phyloP scores from a whole-genome alignment of 1,140 invertebrate species.

The Panagrolaimus sp. region DNA sequence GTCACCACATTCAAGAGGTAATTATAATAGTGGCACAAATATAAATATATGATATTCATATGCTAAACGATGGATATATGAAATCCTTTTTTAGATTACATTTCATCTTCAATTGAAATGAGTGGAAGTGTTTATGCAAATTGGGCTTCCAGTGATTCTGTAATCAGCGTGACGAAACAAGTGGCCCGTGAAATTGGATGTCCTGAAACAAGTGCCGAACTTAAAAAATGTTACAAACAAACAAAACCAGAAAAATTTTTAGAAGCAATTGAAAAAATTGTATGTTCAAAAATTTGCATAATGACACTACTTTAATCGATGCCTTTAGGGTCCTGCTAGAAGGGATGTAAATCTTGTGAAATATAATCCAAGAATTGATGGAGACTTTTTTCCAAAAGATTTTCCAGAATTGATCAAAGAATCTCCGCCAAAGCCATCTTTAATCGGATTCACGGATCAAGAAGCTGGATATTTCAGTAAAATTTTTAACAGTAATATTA shows the following conservation, averaged over 20 bases:
- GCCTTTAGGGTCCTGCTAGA: neutral
- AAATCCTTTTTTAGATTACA: slow-evolving; percentile 28
- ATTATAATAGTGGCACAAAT: neutral
- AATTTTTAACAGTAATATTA: slow-evolving; percentile 6
- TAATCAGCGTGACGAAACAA: neutral
- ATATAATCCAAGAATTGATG: slow-evolving; percentile 33
- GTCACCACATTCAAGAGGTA: slow-evolving; percentile 42
- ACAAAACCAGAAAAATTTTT: slow-evolving; percentile 20
- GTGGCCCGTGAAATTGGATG: neutral
- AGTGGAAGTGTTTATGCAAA: slow-evolving; percentile 14
- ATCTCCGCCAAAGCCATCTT: slow-evolving; percentile 18
- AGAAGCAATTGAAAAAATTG: neutral
- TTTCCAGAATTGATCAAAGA: slow-evolving; percentile 19
- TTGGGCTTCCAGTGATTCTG: slow-evolving; percentile 17
- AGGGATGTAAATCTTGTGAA: neutral
- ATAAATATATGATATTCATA: no score
- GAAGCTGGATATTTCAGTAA: slow-evolving; percentile 34
- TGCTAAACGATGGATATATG: no score
- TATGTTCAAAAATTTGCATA: no score
- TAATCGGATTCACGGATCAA: slow-evolving; percentile 21
- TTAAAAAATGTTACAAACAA: neutral
- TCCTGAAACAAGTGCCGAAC: neutral
- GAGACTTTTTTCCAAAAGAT: slow-evolving; percentile 26
- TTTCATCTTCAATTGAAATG: slow-evolving; percentile 25
- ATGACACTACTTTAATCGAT: neutral